Conservation (phyloP, 2,888 invertebrate species). For the Dasypolia templi region DNA sequence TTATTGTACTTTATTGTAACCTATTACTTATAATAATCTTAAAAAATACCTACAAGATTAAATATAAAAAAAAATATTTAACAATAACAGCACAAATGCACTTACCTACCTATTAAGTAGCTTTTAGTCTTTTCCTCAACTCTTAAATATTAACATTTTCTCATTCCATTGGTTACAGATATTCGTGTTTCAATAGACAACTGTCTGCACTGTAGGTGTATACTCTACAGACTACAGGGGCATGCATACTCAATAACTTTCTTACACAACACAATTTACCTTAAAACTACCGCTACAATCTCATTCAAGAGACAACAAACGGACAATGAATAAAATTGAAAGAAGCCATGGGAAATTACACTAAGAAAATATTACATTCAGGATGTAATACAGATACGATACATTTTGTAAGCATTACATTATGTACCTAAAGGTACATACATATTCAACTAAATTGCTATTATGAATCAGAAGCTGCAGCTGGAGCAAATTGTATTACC, state of each 20-base stretch:
- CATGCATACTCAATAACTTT: conserved; percentile 43
- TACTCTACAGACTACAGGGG: conserved; percentile 31
- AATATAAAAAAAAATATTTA: conserved; percentile 70
- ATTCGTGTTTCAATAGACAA: conserved; percentile 25
- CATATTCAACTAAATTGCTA: conserved; percentile 52
- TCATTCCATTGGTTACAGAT: conserved; percentile 50
- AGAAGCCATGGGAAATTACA: conserved; percentile 70
- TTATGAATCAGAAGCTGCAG: conserved; percentile 89
- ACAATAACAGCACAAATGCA: conserved; percentile 76
- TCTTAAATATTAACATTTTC: conserved; percentile 60
- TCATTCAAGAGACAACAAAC: conserved; percentile 69
- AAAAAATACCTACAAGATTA: conserved; percentile 56
- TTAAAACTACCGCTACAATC: conserved; percentile 62
- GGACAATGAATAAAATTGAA: conserved; percentile 71
- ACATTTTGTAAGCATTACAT: conserved; percentile 32
- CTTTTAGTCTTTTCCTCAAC: conserved; percentile 81
- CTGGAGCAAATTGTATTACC: conserved; percentile 96
- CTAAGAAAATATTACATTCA: conserved; percentile 51
- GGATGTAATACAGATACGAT: conserved; percentile 40
- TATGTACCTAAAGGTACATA: conserved; percentile 4
- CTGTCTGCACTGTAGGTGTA: conserved; percentile 13
- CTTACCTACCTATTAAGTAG: conserved; percentile 58
- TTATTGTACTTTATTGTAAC: conserved; percentile 64
- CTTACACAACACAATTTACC: conserved; percentile 42
- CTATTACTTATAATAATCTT: conserved; percentile 39